A percentile compares a stretch with the other conserved stretches of the same genome.
Evolutionary conservation across 2,888 invertebrate genomes (phyloP).

Genomic region (Caenorhabditis drosophilae): DNA sequence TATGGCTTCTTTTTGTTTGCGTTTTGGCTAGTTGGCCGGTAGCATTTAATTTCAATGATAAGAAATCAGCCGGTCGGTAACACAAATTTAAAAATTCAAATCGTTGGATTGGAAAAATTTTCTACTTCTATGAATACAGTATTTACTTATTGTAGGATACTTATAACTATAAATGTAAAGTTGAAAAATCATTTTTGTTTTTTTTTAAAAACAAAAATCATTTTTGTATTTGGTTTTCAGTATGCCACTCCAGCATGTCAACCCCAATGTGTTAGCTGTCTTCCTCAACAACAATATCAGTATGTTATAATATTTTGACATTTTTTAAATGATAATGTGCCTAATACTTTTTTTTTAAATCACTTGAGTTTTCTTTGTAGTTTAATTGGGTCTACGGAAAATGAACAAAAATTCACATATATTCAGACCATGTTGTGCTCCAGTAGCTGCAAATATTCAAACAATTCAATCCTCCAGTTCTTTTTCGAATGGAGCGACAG

Average conservation of each 20-base stretch:
- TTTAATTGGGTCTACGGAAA: background rate
- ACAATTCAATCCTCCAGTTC: slow-evolving; percentile 34
- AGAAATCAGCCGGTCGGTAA: slow-evolving; percentile 15
- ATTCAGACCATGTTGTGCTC: slow-evolving; percentile 18
- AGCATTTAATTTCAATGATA: no score
- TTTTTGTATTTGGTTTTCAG: slow-evolving; percentile 23
- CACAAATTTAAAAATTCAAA: no score
- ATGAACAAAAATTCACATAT: background rate
- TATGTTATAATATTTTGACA: slow-evolving; percentile 46
- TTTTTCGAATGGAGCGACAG: slow-evolving; percentile 25
- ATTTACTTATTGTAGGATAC: slow-evolving; percentile 24
- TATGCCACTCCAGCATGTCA: slow-evolving; percentile 35
- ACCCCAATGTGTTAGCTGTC: slow-evolving; percentile 40
- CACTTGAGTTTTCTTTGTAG: background rate
- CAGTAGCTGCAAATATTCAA: slow-evolving; percentile 29
- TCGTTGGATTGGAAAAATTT: no score
- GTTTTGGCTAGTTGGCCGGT: slow-evolving; percentile 30
- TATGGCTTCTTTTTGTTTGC: no score
- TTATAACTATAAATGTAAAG: slow-evolving; percentile 33
- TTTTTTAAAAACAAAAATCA: background rate
- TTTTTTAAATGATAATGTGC: slow-evolving; percentile 34
- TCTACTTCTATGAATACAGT: slow-evolving; percentile 31
- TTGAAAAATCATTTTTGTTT: background rate
- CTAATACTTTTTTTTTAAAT: slow-evolving; percentile 1
- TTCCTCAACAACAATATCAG: slow-evolving; percentile 30